Conservation (phyloP, 2,888 invertebrate species). For the Ophion ventricosus region DNA sequence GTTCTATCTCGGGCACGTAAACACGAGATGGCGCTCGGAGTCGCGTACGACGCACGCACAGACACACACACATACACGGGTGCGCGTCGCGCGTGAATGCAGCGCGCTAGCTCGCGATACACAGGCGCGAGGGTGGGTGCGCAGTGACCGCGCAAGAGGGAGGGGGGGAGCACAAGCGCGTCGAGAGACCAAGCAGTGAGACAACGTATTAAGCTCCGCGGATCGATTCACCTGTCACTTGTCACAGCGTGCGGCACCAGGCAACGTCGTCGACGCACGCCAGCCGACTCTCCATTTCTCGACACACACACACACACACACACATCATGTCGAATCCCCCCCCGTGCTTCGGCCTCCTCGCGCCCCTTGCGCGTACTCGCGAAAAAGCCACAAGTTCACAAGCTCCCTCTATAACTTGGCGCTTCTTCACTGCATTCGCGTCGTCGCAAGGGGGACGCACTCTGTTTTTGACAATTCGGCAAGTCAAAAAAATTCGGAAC, state of each 20-base stretch:
- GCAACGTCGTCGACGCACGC: slow-evolving; percentile 67
- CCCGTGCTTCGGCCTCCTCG: not conserved
- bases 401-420: slow-evolving; percentile 34
- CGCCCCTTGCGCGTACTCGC: not conserved
- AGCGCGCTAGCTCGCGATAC: slow-evolving; percentile 33
- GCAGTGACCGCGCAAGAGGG: too few species aligned
- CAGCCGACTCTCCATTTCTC: slow-evolving; percentile 28
- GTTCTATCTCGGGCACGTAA: slow-evolving; percentile 33
- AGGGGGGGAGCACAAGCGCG: slow-evolving; percentile 10
- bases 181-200: slow-evolving; percentile 16
- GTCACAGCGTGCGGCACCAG: slow-evolving; percentile 73
- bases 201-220: slow-evolving; percentile 61
- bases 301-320: slow-evolving; percentile 28
- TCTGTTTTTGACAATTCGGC: not conserved
- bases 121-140: not conserved
- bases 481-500: not conserved
- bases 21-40: slow-evolving; percentile 33
- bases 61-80: slow-evolving; percentile 51
- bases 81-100: slow-evolving; percentile 49
- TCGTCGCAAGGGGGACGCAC: not conserved
- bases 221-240: slow-evolving; percentile 81
- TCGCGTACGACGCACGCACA: slow-evolving; percentile 1
- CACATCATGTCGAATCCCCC: not conserved
- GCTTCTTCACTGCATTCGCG: slow-evolving; percentile 30
- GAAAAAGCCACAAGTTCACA: slow-evolving; percentile 23